Evolutionary conservation across 1,140 invertebrate species (phyloP).

Genomic region (Drosophila parvula): DNA sequence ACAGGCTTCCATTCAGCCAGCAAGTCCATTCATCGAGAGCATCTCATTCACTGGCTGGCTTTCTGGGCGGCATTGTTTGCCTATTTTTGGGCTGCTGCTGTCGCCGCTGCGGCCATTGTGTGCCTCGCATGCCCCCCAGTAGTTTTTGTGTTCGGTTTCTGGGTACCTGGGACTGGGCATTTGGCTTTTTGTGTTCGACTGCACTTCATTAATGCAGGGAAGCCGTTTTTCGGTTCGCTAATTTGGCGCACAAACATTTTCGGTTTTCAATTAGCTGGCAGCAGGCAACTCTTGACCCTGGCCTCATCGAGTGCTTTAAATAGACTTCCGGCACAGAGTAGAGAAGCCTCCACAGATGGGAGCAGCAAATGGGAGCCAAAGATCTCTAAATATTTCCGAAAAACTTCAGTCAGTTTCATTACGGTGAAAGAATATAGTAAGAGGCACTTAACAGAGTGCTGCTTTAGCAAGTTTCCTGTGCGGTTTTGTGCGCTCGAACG

Average conservation of each 20-base stretch:
- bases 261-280: constrained; percentile 42
- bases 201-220: constrained; percentile 65
- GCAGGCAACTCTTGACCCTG: constrained; percentile 54
- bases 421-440: not conserved
- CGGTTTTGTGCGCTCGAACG: constrained; percentile 1
- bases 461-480: not conserved
- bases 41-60: constrained; percentile 31
- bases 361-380: not conserved
- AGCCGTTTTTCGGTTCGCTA: constrained; percentile 52
- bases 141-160: constrained; percentile 39
- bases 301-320: constrained; percentile 26
- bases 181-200: constrained; percentile 34
- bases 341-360: not conserved
- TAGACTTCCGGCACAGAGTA: constrained; percentile 18
- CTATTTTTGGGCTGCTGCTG: constrained; percentile 66
- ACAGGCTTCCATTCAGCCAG: constrained; percentile 41
- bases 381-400: not conserved
- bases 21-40: constrained; percentile 37
- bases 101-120: constrained; percentile 45
- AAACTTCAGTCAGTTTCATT: not conserved
- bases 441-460: not conserved
- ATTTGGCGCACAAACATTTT: constrained; percentile 61
- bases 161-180: not conserved
- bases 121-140: not conserved
- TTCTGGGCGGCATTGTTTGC: constrained; percentile 54